Conservation (phyloP, 2,888 invertebrate genomes). For the Euspilapteryx auroguttella region DNA sequence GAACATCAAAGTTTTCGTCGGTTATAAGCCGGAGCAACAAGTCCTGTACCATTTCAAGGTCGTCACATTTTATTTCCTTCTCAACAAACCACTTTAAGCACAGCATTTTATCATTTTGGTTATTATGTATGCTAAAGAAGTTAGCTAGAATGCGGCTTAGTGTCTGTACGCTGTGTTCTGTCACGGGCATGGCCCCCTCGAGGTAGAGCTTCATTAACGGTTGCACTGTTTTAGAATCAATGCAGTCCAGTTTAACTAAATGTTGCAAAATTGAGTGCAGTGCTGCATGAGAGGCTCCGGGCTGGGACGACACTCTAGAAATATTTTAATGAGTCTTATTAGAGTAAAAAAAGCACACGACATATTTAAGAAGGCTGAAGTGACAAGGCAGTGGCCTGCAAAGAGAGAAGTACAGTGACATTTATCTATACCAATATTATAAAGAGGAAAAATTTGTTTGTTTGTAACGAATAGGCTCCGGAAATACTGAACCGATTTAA, state of each 20-base stretch:
- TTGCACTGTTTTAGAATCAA: slow-evolving; percentile 25
- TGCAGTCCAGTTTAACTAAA: slow-evolving; percentile 18
- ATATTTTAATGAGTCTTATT: too few relatives aligned
- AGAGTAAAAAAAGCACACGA: too few relatives aligned
- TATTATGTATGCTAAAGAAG: slow-evolving; percentile 33
- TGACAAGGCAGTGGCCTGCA: too few relatives aligned
- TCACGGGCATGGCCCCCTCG: slow-evolving; percentile 40
- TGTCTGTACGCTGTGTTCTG: slow-evolving; percentile 24
- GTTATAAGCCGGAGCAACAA: slow-evolving; percentile 26
- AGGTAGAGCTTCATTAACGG: slow-evolving; percentile 34
- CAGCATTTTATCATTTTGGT: slow-evolving; percentile 19
- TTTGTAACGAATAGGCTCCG: too few relatives aligned
- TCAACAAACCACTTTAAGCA: slow-evolving; percentile 29
- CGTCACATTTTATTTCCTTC: slow-evolving; percentile 15
- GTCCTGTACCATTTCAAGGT: slow-evolving; percentile 14
- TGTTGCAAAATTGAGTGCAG: slow-evolving; percentile 29
- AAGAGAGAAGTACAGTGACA: too few relatives aligned
- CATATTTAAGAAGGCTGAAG: too few relatives aligned
- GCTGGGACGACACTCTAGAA: too few relatives aligned
- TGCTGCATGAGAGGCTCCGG: too few relatives aligned
- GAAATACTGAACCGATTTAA: too few relatives aligned
- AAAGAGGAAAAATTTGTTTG: too few relatives aligned
- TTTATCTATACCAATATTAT: too few relatives aligned
- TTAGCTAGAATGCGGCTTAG: slow-evolving; percentile 23
- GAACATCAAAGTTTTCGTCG: slow-evolving; percentile 32